Evolutionary conservation across 2,888 invertebrate genomes (phyloP), one percentile per base, ranked within the genome.

Genomic region (Pteria penguin): DNA sequence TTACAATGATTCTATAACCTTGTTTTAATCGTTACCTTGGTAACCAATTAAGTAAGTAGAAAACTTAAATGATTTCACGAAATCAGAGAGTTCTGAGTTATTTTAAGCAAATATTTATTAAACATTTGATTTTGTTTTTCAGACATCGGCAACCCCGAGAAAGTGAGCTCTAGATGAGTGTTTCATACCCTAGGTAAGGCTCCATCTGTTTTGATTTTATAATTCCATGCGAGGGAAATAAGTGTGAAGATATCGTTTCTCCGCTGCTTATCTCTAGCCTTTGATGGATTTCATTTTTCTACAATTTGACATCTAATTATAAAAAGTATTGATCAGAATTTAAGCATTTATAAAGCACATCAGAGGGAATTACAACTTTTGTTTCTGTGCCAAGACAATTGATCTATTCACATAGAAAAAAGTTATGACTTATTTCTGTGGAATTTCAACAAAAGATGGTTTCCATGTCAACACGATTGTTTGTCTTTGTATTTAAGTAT

Each of bases 401-500:
- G 60, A 60, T 60, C 60, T 22, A 22, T 24, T 55, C 24, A 45
- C 27, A 27, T 14, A 60, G 27, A 14, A 27, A 60, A 60, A 60
- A 60, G 14, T 26, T 60, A 60, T 60, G 60, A 60, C 60, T 60
- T 22, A 60, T 60, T 26, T 60, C 60, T 60, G 60, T 60, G 60
- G 60, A 60, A 60, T 60, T 60, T 60, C 24, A 60, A 60, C 60
- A 60, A 60, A 60, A 60, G 60, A 60, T 60, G 22, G 60, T 60
- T 60, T 22, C 60, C 60, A 60, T 60, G 60, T 27, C 26, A 60
- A 60, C 60, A 22, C 22, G 27, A 60, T 22, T 60, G 24, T 60
- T 60, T 60, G 60, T 60, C 60, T 60, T 60, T 60, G 24, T 14
- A 22, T 60, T 60, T 60, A 60, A 60, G 27, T 60, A 60, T 60